Base-by-base conservation (phyloP, 2,888 invertebrate genomes). In the Petrophora chlorosata region DNA sequence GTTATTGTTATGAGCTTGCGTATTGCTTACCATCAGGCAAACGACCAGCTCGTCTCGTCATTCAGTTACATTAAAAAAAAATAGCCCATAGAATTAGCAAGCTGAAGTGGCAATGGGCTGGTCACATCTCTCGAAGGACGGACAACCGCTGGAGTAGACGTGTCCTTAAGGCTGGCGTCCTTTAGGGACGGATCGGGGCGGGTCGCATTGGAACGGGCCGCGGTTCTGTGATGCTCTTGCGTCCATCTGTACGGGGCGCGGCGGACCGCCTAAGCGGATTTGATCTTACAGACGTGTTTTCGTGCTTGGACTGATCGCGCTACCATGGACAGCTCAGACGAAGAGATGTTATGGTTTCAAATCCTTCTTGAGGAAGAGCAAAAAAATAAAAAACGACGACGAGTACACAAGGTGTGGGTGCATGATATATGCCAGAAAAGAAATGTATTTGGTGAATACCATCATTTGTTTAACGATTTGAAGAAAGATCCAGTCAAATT, bases 351-450 rank as follows among this genome's bases (percentile, higher is more conserved):
- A 44, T 44, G 34, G 44, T 36, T 34, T 39, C 39, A 39, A 29
- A 39, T 39, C 39, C 29, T 39, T 39, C 39, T 39, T 43, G 34
- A 43, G 30, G 36, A 35, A 36, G 44, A 44, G 36, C 36, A 44
- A 44, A 23, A 36, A 44, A 29, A 35, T 30, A 36, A 44, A 33
- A 33, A 33, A 33, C 17, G 32, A 33, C 32, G 32, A 33, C 41
- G 41, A 48, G 41, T 36, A 48, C 41, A 45, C 30, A 45, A 38
- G 38, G 36, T 45, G 36, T 45, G 45, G 45, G 38, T 45, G 39
- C 46, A 46, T 40, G 34, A 46, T 40, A 46, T 46, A 40, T 40
- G 40, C 40, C 33, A 40, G 40, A 45, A 45, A 45, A 45, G 38
- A 38, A 45, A 47, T 41, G 40, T 47, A 47, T 33, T 33, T 33